Evolutionary conservation across 2,113 vertebrate species (phyloP).

Genomic region (Serinus canaria): DNA sequence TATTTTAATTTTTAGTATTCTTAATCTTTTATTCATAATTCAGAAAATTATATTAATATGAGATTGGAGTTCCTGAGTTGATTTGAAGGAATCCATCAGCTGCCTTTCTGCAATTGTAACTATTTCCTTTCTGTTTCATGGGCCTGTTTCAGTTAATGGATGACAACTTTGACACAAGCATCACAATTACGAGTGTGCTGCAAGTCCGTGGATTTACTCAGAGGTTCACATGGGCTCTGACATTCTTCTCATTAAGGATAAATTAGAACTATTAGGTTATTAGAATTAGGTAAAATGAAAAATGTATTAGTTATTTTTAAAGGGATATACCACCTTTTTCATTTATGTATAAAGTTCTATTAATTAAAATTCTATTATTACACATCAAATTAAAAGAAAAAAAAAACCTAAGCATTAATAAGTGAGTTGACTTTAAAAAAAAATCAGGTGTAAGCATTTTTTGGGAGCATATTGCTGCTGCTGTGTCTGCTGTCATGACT

Average conservation of each 20-base stretch:
- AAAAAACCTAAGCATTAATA: background rate
- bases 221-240: background rate
- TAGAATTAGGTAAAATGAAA: background rate
- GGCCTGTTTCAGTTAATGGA: background rate
- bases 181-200: background rate
- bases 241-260: background rate
- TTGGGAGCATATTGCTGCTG: background rate
- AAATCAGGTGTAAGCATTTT: background rate
- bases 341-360: background rate
- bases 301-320: background rate
- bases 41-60: background rate
- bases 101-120: background rate
- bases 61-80: background rate
- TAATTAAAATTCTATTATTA: background rate
- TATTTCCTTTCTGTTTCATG: background rate
- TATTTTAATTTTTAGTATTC: constrained; percentile 18
- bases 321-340: background rate
- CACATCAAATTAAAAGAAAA: background rate
- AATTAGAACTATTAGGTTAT: background rate
- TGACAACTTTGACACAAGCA: background rate
- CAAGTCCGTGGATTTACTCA: background rate
- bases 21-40: constrained; percentile 27
- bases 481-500: background rate
- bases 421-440: background rate
- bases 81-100: background rate